Evolutionary conservation across 2,888 invertebrate species (phyloP).

Genomic region (Plagiodera versicolora): DNA sequence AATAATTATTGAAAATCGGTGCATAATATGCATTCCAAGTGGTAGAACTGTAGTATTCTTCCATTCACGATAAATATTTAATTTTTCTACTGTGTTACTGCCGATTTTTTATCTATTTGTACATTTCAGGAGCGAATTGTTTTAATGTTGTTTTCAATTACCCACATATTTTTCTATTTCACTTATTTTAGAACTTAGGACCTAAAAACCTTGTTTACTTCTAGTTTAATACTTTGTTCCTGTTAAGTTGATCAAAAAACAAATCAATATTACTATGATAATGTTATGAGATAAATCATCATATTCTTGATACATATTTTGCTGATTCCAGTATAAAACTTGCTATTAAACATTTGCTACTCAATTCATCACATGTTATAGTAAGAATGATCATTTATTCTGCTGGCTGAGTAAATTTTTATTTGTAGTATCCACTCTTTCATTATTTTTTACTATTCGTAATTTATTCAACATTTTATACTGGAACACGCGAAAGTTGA

Average conservation of each 20-base stretch:
- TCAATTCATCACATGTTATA: no score
- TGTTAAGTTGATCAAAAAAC: background rate
- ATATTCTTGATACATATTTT: no score
- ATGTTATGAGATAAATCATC: no score
- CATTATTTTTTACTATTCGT: no score
- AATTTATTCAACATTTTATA: no score
- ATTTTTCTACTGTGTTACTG: conserved; percentile 48
- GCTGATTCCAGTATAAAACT: no score
- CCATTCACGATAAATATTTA: conserved; percentile 37
- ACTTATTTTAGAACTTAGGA: conserved; percentile 33
- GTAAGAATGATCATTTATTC: no score
- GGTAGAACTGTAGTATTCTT: conserved; percentile 45
- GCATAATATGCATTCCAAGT: conserved; percentile 51
- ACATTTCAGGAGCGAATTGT: conserved; percentile 43
- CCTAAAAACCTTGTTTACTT: conserved; percentile 43
- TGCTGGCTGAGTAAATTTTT: no score
- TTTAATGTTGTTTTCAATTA: conserved; percentile 47
- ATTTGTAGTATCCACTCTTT: no score
- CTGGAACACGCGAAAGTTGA: no score
- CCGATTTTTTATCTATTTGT: conserved; percentile 51
- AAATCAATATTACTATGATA: no score
- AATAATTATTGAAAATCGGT: conserved; percentile 41
- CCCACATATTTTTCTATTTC: conserved; percentile 47
- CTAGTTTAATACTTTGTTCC: conserved; percentile 11
- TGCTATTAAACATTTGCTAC: no score